A percentile compares a stretch with the other conserved stretches of the same genome.
phyloP scores from a whole-genome alignment of 2,888 invertebrate species.

The Corbicula japonica region DNA sequence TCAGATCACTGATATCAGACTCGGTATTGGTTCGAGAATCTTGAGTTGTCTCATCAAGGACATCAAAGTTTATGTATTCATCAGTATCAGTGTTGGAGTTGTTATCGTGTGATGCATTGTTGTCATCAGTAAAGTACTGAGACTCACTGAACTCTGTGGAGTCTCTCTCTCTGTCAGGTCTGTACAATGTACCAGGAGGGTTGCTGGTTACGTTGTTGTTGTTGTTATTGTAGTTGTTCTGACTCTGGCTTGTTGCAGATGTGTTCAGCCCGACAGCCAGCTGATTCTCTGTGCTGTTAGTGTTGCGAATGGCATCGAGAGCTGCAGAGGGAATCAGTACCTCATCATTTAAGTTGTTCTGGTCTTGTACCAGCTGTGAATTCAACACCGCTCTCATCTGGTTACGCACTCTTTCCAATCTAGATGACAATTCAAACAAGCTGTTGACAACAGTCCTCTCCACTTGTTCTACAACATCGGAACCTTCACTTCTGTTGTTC shows the following conservation, averaged over 20 bases:
- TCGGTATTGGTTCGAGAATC: too few species aligned
- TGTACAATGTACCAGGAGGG: too few species aligned
- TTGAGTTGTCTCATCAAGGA: too few species aligned
- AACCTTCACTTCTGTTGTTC: conserved; percentile 32
- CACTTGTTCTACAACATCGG: conserved; percentile 63
- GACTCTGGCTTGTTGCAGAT: too few species aligned
- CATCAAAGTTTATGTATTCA: too few species aligned
- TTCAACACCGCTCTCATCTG: conserved; percentile 63
- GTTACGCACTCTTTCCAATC: conserved; percentile 54
- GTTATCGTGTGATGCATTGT: conserved; percentile 9
- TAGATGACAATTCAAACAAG: conserved; percentile 59
- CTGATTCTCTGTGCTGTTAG: too few species aligned
- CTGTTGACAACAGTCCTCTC: conserved; percentile 62
- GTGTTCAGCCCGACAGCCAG: too few species aligned
- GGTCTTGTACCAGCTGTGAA: conserved; percentile 44
- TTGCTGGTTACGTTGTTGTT: too few species aligned
- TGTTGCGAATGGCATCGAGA: conserved; percentile 45
- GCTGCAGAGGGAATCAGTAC: conserved; percentile 51
- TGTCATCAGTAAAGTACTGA: conserved; percentile 3
- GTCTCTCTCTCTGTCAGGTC: neutral
- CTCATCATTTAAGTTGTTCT: conserved; percentile 50
- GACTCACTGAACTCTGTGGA: neutral
- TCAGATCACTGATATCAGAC: conserved; percentile 18
- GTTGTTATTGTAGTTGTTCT: too few species aligned
- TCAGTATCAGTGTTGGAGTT: too few species aligned